Conservation (phyloP, 2,113 vertebrate species). For the Puma concolor region DNA sequence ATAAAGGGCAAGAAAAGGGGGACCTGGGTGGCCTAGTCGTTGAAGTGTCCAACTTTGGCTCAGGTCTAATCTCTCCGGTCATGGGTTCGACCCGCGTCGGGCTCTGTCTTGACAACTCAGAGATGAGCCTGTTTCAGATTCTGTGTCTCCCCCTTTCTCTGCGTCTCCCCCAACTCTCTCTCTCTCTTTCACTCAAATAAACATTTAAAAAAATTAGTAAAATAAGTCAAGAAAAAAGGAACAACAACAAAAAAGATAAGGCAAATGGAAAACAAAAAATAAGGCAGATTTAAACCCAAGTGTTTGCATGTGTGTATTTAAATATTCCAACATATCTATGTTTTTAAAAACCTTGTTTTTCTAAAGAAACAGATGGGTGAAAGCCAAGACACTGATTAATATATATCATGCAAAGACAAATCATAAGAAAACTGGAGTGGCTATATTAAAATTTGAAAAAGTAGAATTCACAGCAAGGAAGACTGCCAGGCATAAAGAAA, state of each 20-base stretch:
- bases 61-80: too few relatives aligned
- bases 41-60: too few relatives aligned
- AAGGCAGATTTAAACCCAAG: neutral
- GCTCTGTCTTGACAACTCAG: too few relatives aligned
- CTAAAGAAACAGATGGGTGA: neutral
- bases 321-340: neutral
- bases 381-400: neutral
- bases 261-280: neutral
- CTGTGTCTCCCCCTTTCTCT: too few relatives aligned
- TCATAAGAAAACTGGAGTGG: neutral
- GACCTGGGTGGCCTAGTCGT: too few relatives aligned
- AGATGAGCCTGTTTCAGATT: too few relatives aligned
- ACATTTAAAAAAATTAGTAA: too few relatives aligned
- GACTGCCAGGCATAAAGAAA: neutral
- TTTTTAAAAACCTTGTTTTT: neutral
- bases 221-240: too few relatives aligned
- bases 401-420: neutral
- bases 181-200: too few relatives aligned
- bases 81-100: too few relatives aligned
- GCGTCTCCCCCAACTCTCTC: too few relatives aligned
- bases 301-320: neutral
- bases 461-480: neutral
- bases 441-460: neutral
- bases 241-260: neutral
- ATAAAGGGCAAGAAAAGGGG: neutral